Base-by-base conservation (phyloP, 2,797 vertebrate genomes). In the Microctenopoma lineatum region DNA sequence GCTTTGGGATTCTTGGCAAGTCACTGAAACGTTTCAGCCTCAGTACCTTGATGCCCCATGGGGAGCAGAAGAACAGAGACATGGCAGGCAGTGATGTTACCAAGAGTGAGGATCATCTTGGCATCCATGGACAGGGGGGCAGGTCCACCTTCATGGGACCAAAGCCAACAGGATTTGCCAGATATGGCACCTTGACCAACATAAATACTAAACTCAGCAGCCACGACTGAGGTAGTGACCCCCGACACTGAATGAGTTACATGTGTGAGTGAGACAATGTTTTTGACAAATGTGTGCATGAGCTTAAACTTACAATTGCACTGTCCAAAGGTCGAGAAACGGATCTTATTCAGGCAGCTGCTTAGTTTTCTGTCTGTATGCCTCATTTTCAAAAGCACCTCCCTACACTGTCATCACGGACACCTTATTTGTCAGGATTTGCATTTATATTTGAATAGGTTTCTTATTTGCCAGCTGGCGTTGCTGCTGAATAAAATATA, bases 1-100 rank as follows among this genome's bases (percentile, higher is more conserved):
- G 95, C 59, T 86, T 92, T 44, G 93, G 93, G 51, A 95, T 96
- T 85, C 80, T 93, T 47, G 94, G 93, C 59, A 91, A 89, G 66
- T 92, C 89, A 0, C 62, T 90, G 26, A 87, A 52, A 14, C 81
- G 90, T 14, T 94, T 95, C 74, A 93, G 89, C 58, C 76, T 52
- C 12, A 78, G 84, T 4, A 92, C 90, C 0, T 90, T 93, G 48
- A 76, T 83, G 25, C 81, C 90, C 9, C 41, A 58, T 0, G 70
- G 61, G 27, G 74, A 42, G 0, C 38, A 73, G 34, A 87, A 87
- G 48, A 79, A 48, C 27, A 7, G 59, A 0, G 54, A 71, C 0
- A 82, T 83, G 1, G 64, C 50, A 51, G 58, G n/a, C 21, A 38
- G 65, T 26, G 29, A 50, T 6, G 70, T 87, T 59, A 81, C 91